Base-by-base conservation (phyloP, 2,113 vertebrate genomes). In the Girardinichthys multiradiatus region DNA sequence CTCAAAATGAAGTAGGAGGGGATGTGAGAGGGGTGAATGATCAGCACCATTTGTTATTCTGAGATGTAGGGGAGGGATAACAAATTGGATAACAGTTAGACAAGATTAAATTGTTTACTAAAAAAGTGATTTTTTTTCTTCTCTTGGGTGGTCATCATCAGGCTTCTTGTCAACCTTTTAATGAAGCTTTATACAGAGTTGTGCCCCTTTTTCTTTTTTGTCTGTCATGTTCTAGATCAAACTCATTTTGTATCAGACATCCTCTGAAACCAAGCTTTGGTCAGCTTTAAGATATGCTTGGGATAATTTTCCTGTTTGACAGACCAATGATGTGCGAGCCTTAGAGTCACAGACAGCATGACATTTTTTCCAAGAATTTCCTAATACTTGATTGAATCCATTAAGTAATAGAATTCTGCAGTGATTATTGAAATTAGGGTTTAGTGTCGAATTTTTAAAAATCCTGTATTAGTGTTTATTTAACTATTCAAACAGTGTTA, bases 1-100 rank as follows among this genome's bases (percentile, higher is more conserved):
- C 75, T 88, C 80, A 84, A 64, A 72, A 59, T 29, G 27, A 68
- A 70, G 64, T 59, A 33, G 65, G 58, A 61, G 70, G 57, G 48
- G 45, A 62, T 80, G 59, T 72, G 76, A 28, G 66, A 30, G 29
- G 45, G 72, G 15, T 73, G 80, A 5, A 45, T 15, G 17, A 4
- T 45, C 0, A 45, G 42, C 24, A 76, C 81, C 65, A 45, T 77
- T 84, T 81, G 80, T 78, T 73, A 81, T 67, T 51, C 30, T 1
- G 29, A 63, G 42, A 64, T 39, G 42, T n/a, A 37, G 59, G 5
- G 58, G 63, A 48, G 51, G 27, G 31, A 30, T 57, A 62, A 30
- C 33, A 58, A 61, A 64, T 39, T 37, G n/a, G n/a, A n/a, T n/a
- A 57, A 8, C 19, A 28, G 35, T 39, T 12, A 28, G 27, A 28